phyloP scores from a whole-genome alignment of 2,113 vertebrate genomes.

The Oostethus manadensis region DNA sequence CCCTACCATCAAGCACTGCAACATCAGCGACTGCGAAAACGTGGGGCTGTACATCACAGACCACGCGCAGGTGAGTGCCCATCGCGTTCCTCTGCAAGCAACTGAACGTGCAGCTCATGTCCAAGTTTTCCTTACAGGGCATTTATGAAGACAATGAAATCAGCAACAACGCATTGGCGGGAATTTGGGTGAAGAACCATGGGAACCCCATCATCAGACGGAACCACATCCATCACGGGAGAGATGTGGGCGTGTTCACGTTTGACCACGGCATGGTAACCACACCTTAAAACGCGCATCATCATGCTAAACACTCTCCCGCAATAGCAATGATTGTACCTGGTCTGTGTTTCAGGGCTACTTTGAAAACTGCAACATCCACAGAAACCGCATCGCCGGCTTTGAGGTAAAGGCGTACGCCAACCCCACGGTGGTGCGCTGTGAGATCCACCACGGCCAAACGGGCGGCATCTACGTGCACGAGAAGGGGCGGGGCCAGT shows the following conservation, averaged over 20 bases:
- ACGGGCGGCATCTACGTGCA: constrained; percentile 98
- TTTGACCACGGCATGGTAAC: constrained; percentile 99
- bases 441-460: constrained; percentile 98
- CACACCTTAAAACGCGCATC: neutral
- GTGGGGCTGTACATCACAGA: constrained; percentile 98
- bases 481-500: constrained; percentile 97
- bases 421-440: constrained; percentile 95
- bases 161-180: constrained; percentile 97
- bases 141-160: constrained; percentile 99
- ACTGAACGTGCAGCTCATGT: neutral
- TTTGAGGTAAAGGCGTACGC: constrained; percentile 99
- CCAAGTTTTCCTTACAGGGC: constrained; percentile 70
- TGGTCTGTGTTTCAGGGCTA: constrained; percentile 55
- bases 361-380: constrained; percentile 81
- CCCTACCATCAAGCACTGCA: constrained; percentile 98
- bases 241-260: constrained; percentile 97
- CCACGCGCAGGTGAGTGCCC: constrained; percentile 90
- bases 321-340: neutral
- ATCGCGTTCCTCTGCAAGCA: too few relatives aligned
- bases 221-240: constrained; percentile 98
- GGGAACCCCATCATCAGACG: constrained; percentile 98
- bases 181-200: constrained; percentile 99
- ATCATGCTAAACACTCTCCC: neutral
- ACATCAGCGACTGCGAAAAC: constrained; percentile 99
- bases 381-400: constrained; percentile 96